Evolutionary conservation across 2,888 invertebrate genomes (phyloP).

Genomic region (Pandemis heparana): DNA sequence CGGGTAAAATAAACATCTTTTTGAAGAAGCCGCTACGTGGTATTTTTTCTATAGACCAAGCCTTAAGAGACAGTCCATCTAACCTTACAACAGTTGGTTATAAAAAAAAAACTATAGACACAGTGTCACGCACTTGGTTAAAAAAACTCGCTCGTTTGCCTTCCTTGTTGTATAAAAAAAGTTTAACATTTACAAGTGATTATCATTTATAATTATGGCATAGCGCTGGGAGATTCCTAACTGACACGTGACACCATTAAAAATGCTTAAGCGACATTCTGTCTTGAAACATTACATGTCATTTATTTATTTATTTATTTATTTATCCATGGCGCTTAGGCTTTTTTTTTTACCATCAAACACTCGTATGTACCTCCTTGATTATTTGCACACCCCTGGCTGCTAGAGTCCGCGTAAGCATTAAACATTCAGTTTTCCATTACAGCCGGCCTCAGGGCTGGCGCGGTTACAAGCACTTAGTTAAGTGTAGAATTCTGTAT

Average conservation of each 20-base stretch:
- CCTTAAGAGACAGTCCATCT: not conserved
- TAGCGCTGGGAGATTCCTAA: no score
- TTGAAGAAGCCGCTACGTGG: not conserved
- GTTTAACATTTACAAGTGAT: no score
- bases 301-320: no score
- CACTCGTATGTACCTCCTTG: not conserved
- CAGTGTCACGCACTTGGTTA: no score
- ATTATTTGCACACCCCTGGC: conserved; percentile 37
- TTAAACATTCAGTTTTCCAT: conserved; percentile 42
- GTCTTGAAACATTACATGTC: not conserved
- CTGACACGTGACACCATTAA: not conserved
- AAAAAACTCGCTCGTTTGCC: no score
- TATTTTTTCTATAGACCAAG: not conserved
- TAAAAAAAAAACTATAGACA: no score
- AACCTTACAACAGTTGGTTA: no score
- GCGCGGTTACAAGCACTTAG: conserved; percentile 13
- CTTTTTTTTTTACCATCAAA: not conserved
- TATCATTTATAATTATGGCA: no score
- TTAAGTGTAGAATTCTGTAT: not conserved
- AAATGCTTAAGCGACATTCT: not conserved
- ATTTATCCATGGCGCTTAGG: not conserved
- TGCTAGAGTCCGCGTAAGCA: conserved; percentile 29
- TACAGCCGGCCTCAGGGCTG: conserved; percentile 26
- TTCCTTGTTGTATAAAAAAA: no score
- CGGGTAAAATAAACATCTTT: not conserved